Evolutionary conservation across 1,140 invertebrate genomes (phyloP).

Genomic region (Diachasmimorpha longicaudata): DNA sequence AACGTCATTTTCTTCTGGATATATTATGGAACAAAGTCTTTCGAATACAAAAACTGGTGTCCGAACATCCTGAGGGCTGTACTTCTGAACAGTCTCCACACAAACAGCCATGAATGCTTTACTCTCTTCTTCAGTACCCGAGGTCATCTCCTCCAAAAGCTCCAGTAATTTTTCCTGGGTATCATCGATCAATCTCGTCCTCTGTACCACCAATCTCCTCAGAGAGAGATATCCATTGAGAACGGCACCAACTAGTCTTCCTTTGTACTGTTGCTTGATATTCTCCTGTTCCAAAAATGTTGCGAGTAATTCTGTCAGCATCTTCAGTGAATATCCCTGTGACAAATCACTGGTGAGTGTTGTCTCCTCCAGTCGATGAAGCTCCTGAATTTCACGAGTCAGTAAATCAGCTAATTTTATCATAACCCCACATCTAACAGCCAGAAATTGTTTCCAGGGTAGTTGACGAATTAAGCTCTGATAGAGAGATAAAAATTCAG

Average conservation of each 20-base stretch:
- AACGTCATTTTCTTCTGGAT: conserved; percentile 96
- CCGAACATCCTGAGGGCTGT: conserved; percentile 88
- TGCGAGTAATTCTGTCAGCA: conserved; percentile 85
- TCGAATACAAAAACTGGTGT: conserved; percentile 99
- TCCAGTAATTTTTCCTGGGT: conserved; percentile 95
- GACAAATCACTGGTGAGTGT: conserved; percentile 93
- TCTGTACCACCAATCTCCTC: conserved; percentile 88
- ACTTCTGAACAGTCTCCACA: conserved; percentile 94
- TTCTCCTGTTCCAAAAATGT: conserved; percentile 82
- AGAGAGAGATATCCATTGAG: conserved; percentile 94
- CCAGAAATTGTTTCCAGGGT: conserved; percentile 93
- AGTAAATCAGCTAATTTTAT: conserved; percentile 84
- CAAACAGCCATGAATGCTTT: conserved; percentile 97
- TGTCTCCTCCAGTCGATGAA: conserved; percentile 86
- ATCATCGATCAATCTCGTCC: conserved; percentile 94
- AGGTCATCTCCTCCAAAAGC: conserved; percentile 93
- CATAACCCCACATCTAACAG: conserved; percentile 80
- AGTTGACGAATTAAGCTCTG: conserved; percentile 82
- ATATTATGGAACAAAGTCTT: conserved; percentile 95
- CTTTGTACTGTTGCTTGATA: conserved; percentile 89
- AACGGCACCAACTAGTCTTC: conserved; percentile 84
- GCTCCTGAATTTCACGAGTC: conserved; percentile 84
- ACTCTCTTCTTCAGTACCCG: conserved; percentile 93
- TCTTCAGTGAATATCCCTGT: conserved; percentile 88
- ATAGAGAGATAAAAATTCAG: conserved; percentile 89